Conservation (phyloP, 2,113 vertebrate species). For the Coturnix japonica region DNA sequence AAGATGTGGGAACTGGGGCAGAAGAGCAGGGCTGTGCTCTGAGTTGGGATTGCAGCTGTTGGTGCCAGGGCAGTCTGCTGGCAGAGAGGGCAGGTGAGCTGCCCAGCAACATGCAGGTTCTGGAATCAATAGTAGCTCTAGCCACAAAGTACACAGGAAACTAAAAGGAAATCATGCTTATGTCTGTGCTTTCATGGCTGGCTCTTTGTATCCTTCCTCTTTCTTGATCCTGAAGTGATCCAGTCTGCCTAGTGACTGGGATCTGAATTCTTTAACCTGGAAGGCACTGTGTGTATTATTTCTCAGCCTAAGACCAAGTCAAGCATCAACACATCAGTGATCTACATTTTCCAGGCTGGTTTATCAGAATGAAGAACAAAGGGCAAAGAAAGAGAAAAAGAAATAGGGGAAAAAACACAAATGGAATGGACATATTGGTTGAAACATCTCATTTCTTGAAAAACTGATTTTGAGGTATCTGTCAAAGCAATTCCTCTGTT, state of each 20-base stretch:
- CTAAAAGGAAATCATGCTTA: constrained; percentile 43
- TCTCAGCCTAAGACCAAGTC: background rate
- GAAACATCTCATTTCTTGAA: constrained; percentile 63
- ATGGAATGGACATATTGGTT: background rate
- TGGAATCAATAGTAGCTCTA: background rate
- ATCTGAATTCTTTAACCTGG: constrained; percentile 37
- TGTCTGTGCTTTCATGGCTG: background rate
- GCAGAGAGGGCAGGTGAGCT: background rate
- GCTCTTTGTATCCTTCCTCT: constrained; percentile 24
- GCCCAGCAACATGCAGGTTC: background rate
- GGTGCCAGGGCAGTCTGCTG: background rate
- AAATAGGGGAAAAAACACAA: background rate
- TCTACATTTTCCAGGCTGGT: constrained; percentile 19
- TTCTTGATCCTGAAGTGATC: constrained; percentile 54
- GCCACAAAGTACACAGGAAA: constrained; percentile 46
- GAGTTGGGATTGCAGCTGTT: background rate
- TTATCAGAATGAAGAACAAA: constrained; percentile 15
- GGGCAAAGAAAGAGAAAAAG: background rate
- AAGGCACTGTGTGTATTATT: background rate
- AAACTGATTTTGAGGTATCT: constrained; percentile 61
- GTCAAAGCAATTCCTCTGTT: constrained; percentile 51
- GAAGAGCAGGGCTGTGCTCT: background rate
- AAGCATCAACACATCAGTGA: background rate
- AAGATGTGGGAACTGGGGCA: background rate
- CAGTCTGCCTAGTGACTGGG: constrained; percentile 6